Base-by-base conservation (phyloP, 1,140 invertebrate species). In the Drosophila gunungcola region DNA sequence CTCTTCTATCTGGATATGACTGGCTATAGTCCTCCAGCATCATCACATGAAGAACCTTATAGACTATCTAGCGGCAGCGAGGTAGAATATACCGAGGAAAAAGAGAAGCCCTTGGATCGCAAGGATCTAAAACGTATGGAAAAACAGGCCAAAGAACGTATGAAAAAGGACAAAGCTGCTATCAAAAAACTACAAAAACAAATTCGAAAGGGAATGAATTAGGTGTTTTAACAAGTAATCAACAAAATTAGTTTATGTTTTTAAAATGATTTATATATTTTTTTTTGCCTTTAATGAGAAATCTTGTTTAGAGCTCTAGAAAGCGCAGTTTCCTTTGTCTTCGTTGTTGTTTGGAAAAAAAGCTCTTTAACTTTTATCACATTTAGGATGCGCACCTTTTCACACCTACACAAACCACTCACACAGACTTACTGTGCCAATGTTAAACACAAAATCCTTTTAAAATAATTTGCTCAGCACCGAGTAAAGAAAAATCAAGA, bases 371-470 rank as follows among this genome's bases (percentile, higher is more conserved):
- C 53, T 64, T 62, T 70, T 67, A 72, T 67, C 51, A 61, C 32
- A 81, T 73, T 72, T 57, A 49, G 61, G 51, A 60, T 72, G 57
- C 69, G 51, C 13, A 48, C 38, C 46, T 53, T 39, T 32, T 49
- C 13, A 56, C 49, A 60, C 46, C 10, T 11, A 53, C 29, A 49
- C 13, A 72, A 39, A 53, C 27, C 42, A 55, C 49, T 36, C 36
- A 34, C 42, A 41, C 63, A 34, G 21, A 36, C 32, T 29, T 7
- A 25, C 55, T 57, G 45, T 54, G 55, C 13, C 45, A 58, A 61
- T 80, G 80, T 58, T 80, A 45, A 82, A 74, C 67, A 65, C 48
- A 76, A 80, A 88, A 88, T 88, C 79, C 83, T 83, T 88, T 89
- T 88, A 88, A 88, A 89, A 88, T 83, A 88, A 86, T 83, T 86